These are phyloP conservation scores for Caenorhabditis virilis DNA, from an alignment of 2,888 invertebrate genomes.

Conservation along the genomic window DNA sequence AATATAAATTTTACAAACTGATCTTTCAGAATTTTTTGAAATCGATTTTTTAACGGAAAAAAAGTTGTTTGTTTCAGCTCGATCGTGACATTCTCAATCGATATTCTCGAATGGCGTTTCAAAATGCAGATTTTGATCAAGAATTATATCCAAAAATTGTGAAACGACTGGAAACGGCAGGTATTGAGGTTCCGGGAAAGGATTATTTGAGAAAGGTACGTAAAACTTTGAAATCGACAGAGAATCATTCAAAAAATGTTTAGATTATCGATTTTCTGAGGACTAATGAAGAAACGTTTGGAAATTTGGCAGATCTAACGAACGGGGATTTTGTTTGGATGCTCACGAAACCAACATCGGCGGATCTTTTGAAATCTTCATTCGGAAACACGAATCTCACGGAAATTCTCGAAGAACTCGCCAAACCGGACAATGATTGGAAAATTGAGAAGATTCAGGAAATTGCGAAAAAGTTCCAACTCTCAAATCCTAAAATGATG, in stretches of 20 bases:
- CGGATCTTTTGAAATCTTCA: constrained; percentile 4
- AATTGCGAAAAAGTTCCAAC: constrained; percentile 18
- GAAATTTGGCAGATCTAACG: constrained; percentile 36
- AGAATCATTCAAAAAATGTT: too few species aligned
- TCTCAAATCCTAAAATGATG: constrained; percentile 34
- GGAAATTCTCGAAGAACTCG: constrained; percentile 9
- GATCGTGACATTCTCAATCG: constrained; percentile 49
- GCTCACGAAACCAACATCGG: constrained; percentile 24
- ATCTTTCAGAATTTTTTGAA: not conserved
- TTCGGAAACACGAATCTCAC: constrained; percentile 2
- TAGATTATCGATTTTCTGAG: too few species aligned
- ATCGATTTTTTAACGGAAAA: too few species aligned
- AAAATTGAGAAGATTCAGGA: constrained; percentile 7
- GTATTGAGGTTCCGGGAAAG: constrained; percentile 3
- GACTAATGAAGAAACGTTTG: constrained; percentile 51
- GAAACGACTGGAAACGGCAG: constrained; percentile 19
- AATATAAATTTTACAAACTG: too few species aligned
- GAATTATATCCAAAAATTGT: constrained; percentile 30
- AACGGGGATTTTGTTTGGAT: constrained; percentile 47
- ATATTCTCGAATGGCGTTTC: constrained; percentile 55
- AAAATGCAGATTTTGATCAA: constrained; percentile 31
- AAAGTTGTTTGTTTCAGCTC: constrained; percentile 45
- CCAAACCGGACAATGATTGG: constrained; percentile 9
- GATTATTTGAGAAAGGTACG: constrained; percentile 18
- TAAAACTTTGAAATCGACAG: constrained; percentile 54